Percentiles rank a stretch among this genome's conserved stretches.
These are phyloP conservation scores for Phymanthus crucifer DNA, from an alignment of 92 coral and sea anemone species.

Conservation along the genomic window DNA sequence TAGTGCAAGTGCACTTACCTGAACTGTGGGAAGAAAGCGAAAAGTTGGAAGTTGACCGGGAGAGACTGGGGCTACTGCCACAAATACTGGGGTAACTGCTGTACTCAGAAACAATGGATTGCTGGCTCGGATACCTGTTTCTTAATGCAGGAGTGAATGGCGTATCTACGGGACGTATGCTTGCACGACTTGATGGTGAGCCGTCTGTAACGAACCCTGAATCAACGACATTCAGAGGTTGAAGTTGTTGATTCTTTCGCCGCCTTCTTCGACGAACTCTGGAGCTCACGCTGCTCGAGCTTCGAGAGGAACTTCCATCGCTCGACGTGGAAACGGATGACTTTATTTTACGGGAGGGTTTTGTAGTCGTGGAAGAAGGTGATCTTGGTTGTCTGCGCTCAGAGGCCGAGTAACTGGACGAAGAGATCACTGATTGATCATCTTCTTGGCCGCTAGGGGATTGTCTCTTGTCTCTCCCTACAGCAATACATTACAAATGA, in stretches of 20 bases:
- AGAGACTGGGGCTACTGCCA: slow-evolving; percentile 27
- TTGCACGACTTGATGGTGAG: slow-evolving; percentile 36
- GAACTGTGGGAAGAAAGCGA: slow-evolving; percentile 19
- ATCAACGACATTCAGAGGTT: slow-evolving; percentile 41
- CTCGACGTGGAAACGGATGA: slow-evolving; percentile 36
- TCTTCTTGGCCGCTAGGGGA: not conserved
- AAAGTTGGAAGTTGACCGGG: slow-evolving; percentile 42
- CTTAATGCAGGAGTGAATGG: slow-evolving; percentile 47
- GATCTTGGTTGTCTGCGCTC: slow-evolving; percentile 8
- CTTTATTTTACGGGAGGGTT: not conserved
- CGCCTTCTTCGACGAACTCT: slow-evolving; percentile 6
- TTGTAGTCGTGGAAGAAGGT: not conserved
- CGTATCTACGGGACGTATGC: slow-evolving; percentile 55
- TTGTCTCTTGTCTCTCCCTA: not conserved
- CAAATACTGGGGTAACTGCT: slow-evolving; percentile 64
- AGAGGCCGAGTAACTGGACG: slow-evolving; percentile 24
- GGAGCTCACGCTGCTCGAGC: slow-evolving; percentile 16
- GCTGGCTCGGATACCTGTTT: slow-evolving; percentile 54
- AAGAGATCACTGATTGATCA: slow-evolving; percentile 6
- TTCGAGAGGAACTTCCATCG: slow-evolving; percentile 19
- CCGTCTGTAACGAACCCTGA: slow-evolving; percentile 56
- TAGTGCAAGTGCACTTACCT: slow-evolving; percentile 26
- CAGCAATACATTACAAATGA: not conserved
- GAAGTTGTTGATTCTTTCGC: slow-evolving; percentile 15
- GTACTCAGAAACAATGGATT: slow-evolving; percentile 59